Evolutionary conservation across 2,888 invertebrate species (phyloP), one percentile per base, ranked within the genome.

Genomic region (Polydrusus cervinus): DNA sequence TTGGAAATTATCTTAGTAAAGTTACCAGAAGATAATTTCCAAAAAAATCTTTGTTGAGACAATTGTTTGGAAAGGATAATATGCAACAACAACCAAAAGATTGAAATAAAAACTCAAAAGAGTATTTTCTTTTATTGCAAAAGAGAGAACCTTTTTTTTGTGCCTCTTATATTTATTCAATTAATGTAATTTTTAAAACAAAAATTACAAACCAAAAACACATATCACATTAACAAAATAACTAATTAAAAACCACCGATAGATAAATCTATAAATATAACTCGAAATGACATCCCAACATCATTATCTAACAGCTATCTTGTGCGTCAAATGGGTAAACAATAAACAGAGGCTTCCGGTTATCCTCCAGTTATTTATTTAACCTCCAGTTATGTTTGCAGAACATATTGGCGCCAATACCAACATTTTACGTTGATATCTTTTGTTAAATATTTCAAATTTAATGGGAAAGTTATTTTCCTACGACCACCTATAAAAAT

Each of bases 251-350:
- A 18, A 20, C 51, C 51, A 51, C 18, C 11, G 47, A n/a, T 11
- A 20, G 51, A 51, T 51, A 51, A 51, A 3, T 20, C 51, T 18
- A 20, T 11, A 51, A 51, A 51, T 20, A 51, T 7, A 18, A 20
- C 20, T 0, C 20, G 14, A 51, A 51, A 11, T 51, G 51, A 51
- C 51, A 51, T 3, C 51, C 20, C 20, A 20, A 51, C 3, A 51
- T 51, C 18, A 61, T 61, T 61, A 40, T 61, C 61, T 62, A 62
- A 62, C 45, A 62, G 45, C 45, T 62, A 62, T 62, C 62, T 25
- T n/a, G 38, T 62, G 18, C 62, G 62, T 62, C 62, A 62, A 43
- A 38, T 51, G 51, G 25, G 11, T 51, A 51, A 51, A 51, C 51
- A 61, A 61, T 18, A 40, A 43, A 43, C 62, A 62, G 6, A 62